Percentiles rank a stretch among this genome's conserved stretches.
phyloP scores from a whole-genome alignment of 2,797 vertebrate species.

The Epinephelus coioides region DNA sequence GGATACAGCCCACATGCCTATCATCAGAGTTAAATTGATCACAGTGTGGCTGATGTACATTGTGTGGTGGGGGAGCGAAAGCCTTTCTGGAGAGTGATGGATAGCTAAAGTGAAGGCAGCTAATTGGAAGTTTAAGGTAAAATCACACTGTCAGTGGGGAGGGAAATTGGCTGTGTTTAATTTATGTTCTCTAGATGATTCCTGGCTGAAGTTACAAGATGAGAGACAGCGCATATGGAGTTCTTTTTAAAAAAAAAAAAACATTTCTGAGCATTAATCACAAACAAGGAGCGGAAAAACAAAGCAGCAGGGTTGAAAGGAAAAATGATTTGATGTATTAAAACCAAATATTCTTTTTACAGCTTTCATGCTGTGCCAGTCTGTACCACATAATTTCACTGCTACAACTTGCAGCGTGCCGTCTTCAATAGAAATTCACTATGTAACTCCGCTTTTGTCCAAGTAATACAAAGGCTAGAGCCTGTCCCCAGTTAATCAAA shows the following conservation, averaged over 20 bases:
- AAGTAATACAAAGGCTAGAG: constrained; percentile 46
- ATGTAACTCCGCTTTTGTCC: constrained; percentile 43
- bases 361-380: constrained; percentile 30
- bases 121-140: constrained; percentile 77
- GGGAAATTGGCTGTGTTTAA: constrained; percentile 69
- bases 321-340: constrained; percentile 48
- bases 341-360: constrained; percentile 49
- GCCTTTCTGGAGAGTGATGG: constrained; percentile 61
- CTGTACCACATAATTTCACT: constrained; percentile 35
- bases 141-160: constrained; percentile 63
- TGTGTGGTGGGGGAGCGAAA: constrained; percentile 35
- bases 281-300: constrained; percentile 49
- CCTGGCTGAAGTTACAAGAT: constrained; percentile 37
- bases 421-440: constrained; percentile 35
- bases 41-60: constrained; percentile 67
- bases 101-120: constrained; percentile 71
- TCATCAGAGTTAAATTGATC: constrained; percentile 70
- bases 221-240: constrained; percentile 9
- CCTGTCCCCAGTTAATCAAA: constrained; percentile 68
- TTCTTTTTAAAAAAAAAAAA: neutral
- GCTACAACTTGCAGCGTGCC: neutral
- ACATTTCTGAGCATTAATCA: constrained; percentile 36
- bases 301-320: constrained; percentile 38
- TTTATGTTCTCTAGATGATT: constrained; percentile 57
- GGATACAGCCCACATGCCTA: constrained; percentile 63